These are phyloP conservation scores for Odocoileus virginianus DNA, from an alignment of 2,113 vertebrate genomes.

Conservation along the genomic window DNA sequence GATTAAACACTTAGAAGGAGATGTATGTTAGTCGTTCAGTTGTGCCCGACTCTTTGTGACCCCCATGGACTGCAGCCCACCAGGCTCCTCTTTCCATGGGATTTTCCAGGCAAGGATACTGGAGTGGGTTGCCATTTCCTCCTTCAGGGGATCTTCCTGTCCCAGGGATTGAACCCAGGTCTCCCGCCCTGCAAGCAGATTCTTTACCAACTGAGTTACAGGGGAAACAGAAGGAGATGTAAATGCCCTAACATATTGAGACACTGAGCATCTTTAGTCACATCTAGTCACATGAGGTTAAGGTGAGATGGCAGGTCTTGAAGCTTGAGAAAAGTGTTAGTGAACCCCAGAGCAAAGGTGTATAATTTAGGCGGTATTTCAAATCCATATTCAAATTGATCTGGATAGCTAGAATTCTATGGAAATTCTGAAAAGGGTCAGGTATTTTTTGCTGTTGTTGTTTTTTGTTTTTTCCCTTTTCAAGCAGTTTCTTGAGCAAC, in stretches of 20 bases:
- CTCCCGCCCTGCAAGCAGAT: not conserved
- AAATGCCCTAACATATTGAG: not conserved
- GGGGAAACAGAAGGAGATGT: not conserved
- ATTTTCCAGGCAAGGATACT: not conserved
- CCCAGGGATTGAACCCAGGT: not conserved
- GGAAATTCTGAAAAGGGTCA: not conserved
- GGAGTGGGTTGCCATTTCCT: not conserved
- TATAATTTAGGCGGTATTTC: slow-evolving; percentile 39
- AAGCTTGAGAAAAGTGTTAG: not conserved
- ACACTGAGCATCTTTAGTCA: not conserved
- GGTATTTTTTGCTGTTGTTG: not conserved
- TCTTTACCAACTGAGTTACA: not conserved
- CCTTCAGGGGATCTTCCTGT: not conserved
- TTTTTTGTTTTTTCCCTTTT: not conserved
- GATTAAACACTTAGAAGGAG: not conserved
- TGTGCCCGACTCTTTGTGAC: not conserved
- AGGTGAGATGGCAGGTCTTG: not conserved
- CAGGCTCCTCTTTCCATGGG: not conserved
- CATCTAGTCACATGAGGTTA: not conserved
- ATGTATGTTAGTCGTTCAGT: not conserved
- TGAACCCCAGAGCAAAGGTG: slow-evolving; percentile 3
- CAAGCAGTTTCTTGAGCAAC: not conserved
- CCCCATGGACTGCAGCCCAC: not conserved
- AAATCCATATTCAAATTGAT: not conserved
- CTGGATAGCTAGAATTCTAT: not conserved